Base-by-base conservation (phyloP, 2,113 vertebrate species). In the Mixornis gularis region DNA sequence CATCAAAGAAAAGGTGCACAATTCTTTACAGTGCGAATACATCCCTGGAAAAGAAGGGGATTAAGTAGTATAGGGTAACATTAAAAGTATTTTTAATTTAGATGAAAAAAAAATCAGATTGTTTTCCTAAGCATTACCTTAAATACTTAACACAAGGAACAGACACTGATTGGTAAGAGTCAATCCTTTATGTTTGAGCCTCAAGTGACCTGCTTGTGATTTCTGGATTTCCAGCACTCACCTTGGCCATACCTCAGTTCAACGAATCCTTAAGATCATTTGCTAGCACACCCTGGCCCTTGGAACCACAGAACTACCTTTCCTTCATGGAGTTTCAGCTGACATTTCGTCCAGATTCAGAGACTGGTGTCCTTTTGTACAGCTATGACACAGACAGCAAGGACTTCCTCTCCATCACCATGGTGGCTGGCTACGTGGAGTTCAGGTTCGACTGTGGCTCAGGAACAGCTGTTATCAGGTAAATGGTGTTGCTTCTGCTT, bases 401-500 rank as follows among this genome's bases (percentile, higher is more conserved):
- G 51, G 99, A 99, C 92, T 99, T 99, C 92, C 95, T 99, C 87
- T 98, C 99, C 46, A 97, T 99, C 92, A 98, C 83, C 78, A 93
- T 99, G 96, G 98, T 97, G 63, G 97, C 96, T 51, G 96, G 98
- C 95, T 98, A 98, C 0, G 97, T 99, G 94, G 99, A 99, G 93
- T 98, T 99, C 97, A 98, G 98, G 92, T 99, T 99, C 24, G 99
- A 99, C 97, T 99, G 99, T 21, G 99, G 99, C 71, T 99, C 99
- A 16, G 99, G 99, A 65, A 98, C 98, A 0, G 97, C 98, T 18
- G 74, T 98, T 10, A 98, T 99, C 96, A 98, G 99, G 99, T 99
- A 95, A 95, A 49, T 18, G 18, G 24, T 13, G 2, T 40, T 78
- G 41, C 13, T 74, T 41, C 3, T 53, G 5, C 24, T 72, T 77